Evolutionary conservation across 2,797 vertebrate genomes (phyloP), one percentile per base, ranked within the genome.

Genomic region (Lutjanus campechanus): DNA sequence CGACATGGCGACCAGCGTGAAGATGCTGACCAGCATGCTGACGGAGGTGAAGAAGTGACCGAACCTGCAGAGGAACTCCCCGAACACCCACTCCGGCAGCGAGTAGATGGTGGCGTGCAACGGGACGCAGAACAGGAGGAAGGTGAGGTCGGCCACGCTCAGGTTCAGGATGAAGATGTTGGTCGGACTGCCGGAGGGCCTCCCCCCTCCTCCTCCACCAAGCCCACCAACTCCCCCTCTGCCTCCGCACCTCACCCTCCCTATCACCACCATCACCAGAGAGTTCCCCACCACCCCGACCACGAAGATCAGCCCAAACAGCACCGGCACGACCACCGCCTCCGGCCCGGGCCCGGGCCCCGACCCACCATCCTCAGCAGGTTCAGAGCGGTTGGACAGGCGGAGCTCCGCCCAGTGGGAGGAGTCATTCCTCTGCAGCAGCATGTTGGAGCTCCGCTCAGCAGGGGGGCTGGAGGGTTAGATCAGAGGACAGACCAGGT

Each of bases 81-180:
- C 96, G 0, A 97, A 97, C 69, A 96, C 80, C 97, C 96, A 97
- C 61, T 96, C 92, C 0, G 96, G 94, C 22, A 96, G 89, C 0
- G 95, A 95, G 92, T 96, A 96, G 73, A 97, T 94, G 19, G 95
- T 95, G 40, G 96, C 95, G 70, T 97, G 96, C 77, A 96, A 88
- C 0, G 94, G 94, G n/a, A 97, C 90, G 1, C 96, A 95, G 66
- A 95, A 88, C 8, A 97, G 85, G 22, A 97, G 93, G 88, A 97
- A 97, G 71, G 85, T 91, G 36, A 97, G 94, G 85, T 97, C 96
- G 16, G 96, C 96, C n/a, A 95, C 92, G 83, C 96, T 96, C 64
- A 97, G 90, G 87, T 97, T 97, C 41, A 97, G 80, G 85, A 97
- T 96, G 91, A 97, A 97, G 85, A 96, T 92, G 86, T 96, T 97